Evolutionary conservation across 2,888 invertebrate genomes (phyloP).

Genomic region (Drosophila niveifrons): DNA sequence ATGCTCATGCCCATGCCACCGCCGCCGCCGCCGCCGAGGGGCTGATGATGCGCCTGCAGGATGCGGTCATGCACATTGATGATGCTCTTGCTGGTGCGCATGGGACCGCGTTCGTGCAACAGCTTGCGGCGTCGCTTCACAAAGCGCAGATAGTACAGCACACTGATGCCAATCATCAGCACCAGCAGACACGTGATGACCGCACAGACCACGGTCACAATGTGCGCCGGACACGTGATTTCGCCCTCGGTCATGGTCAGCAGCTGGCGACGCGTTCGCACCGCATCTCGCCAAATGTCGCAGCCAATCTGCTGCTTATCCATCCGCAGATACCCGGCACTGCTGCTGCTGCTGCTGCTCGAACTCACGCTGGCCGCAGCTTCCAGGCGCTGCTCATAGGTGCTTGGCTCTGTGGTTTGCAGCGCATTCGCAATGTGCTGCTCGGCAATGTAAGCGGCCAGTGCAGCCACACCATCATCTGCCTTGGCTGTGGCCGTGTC

Average conservation of each 20-base stretch:
- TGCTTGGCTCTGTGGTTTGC: conserved; percentile 71
- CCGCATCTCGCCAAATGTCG: conserved; percentile 83
- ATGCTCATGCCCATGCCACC: conserved; percentile 72
- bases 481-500: conserved; percentile 48
- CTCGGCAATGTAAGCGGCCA: conserved; percentile 82
- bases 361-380: conserved; percentile 52
- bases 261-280: conserved; percentile 79
- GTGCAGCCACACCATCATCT: conserved; percentile 66
- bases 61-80: conserved; percentile 85
- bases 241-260: conserved; percentile 84
- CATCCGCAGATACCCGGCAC: conserved; percentile 76
- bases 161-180: conserved; percentile 84
- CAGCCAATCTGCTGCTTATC: conserved; percentile 85
- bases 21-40: conserved; percentile 74
- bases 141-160: conserved; percentile 84
- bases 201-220: conserved; percentile 85
- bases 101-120: conserved; percentile 82
- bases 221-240: conserved; percentile 85
- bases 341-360: conserved; percentile 48
- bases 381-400: conserved; percentile 51
- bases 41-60: conserved; percentile 83
- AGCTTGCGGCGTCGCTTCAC: conserved; percentile 84
- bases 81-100: conserved; percentile 83
- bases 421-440: conserved; percentile 71
- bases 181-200: conserved; percentile 84